Base-by-base conservation (phyloP, 2,888 invertebrate genomes). In the Hipparchia semele region DNA sequence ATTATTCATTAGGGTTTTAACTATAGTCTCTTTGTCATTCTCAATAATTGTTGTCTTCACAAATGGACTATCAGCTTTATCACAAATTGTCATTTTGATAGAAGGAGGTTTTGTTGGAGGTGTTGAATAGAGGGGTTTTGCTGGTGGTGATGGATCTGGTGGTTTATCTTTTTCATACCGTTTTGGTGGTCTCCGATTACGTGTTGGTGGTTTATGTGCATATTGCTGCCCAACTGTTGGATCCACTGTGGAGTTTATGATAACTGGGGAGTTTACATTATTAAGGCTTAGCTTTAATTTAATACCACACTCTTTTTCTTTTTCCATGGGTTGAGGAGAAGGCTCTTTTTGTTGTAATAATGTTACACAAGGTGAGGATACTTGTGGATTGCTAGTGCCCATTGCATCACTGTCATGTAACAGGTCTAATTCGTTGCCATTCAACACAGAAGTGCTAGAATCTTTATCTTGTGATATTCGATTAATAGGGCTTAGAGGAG, bases 31-130 rank as follows among this genome's bases (percentile, higher is more conserved):
- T 80, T 89, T 88, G 75, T 90, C 84, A 77, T 90, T 88, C 80
- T 92, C 92, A 81, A 87, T 88, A 76, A 92, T 88, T 46, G 92
- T 94, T 59, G 91, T 89, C 80, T 93, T 93, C 9, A 94, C 89
- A 89, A 93, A 94, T 74, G 93, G 90, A 76, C 89, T 93, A 70
- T 93, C 92, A 71, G 93, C 90, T 86, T 91, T 90, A 79, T 93
- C 93, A 87, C 93, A 94, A 80, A 94, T 94, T 54, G 94, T 94
- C 90, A 94, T 93, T 86, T 90, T 93, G 70, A 94, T 94, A 71
- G 91, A 87, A 68, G 92, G 93, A 53, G 87, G 84, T 80, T 88
- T 91, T 46, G 84, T 80, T 73, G 76, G 84, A 56, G 75, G 66
- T 9, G 73, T 62, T 74, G 80, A 74, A 58, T 87, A 88, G 73